phyloP scores from a whole-genome alignment of 2,888 invertebrate genomes.

The Napeogenes inachia region DNA sequence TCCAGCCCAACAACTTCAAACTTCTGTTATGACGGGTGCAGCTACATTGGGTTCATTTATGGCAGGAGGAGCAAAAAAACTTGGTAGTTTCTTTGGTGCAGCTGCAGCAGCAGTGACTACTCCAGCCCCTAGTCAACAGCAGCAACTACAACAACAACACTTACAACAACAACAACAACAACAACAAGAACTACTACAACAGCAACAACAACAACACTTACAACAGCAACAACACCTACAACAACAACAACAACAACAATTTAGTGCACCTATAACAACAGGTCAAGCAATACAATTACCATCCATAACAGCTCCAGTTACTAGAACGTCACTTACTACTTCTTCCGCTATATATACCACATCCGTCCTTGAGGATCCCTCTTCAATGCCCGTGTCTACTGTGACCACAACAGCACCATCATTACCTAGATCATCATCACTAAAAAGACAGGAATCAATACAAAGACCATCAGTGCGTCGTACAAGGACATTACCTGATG shows the following conservation, averaged over 20 bases:
- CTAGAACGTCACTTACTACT: conserved; percentile 49
- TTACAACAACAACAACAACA: conserved; percentile 52
- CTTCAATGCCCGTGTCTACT: conserved; percentile 55
- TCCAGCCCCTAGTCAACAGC: conserved; percentile 51
- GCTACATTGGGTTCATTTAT: conserved; percentile 71
- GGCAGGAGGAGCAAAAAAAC: conserved; percentile 72
- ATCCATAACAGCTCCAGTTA: conserved; percentile 44
- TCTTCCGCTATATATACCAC: conserved; percentile 54
- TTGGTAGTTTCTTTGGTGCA: conserved; percentile 71
- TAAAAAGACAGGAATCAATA: conserved; percentile 72
- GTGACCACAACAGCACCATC: conserved; percentile 57
- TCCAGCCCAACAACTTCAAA: conserved; percentile 63
- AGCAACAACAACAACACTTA: conserved; percentile 38
- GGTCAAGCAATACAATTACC: conserved; percentile 16
- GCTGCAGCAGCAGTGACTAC: conserved; percentile 68
- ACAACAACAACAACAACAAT: conserved; percentile 54
- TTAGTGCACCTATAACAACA: conserved; percentile 15
- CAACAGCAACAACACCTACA: conserved; percentile 38
- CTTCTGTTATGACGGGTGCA: conserved; percentile 65
- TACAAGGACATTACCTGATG: conserved; percentile 68
- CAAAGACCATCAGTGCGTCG: conserved; percentile 71
- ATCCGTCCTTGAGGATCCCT: conserved; percentile 65
- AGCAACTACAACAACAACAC: conserved; percentile 47
- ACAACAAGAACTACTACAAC: conserved; percentile 53
- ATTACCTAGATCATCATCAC: conserved; percentile 64